A percentile compares a stretch with the other conserved stretches of the same genome.
Conservation (phyloP, 2,797 vertebrate genomes). For the Sarcophilus harrisii region DNA sequence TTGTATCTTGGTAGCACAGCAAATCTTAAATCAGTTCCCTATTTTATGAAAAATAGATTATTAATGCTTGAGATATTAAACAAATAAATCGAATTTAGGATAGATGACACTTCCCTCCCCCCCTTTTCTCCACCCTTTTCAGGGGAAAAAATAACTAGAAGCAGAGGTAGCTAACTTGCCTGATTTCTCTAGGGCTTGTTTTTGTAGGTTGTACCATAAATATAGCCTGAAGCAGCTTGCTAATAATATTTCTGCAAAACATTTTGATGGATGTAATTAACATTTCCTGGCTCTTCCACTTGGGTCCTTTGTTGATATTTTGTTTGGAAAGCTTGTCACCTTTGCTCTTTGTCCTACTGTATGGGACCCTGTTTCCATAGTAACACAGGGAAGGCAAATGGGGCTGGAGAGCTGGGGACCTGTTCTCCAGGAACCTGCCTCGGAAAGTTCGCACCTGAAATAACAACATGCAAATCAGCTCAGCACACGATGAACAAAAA, state of each 20-base stretch:
- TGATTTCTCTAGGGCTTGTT: slow-evolving; percentile 40
- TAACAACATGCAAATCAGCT: slow-evolving; percentile 72
- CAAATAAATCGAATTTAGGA: slow-evolving; percentile 32
- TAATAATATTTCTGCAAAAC: slow-evolving; percentile 17
- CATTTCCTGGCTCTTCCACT: slow-evolving; percentile 53
- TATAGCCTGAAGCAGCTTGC: background rate
- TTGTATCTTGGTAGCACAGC: background rate
- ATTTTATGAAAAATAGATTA: slow-evolving; percentile 35
- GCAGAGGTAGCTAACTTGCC: slow-evolving; percentile 24
- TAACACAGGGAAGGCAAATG: slow-evolving; percentile 34
- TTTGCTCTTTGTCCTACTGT: slow-evolving; percentile 61
- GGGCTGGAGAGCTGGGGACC: slow-evolving; percentile 48
- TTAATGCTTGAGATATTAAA: slow-evolving; percentile 7
- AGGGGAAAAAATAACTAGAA: slow-evolving; percentile 29
- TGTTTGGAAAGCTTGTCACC: slow-evolving; percentile 29
- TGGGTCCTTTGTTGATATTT: slow-evolving; percentile 58
- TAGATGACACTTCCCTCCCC: background rate
- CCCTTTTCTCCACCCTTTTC: slow-evolving; percentile 15
- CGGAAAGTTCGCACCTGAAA: slow-evolving; percentile 79
- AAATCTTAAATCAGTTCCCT: slow-evolving; percentile 26
- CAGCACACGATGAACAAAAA: slow-evolving; percentile 67
- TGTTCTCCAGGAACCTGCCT: slow-evolving; percentile 43
- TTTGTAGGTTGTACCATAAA: slow-evolving; percentile 34
- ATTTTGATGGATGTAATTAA: slow-evolving; percentile 32
- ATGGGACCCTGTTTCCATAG: slow-evolving; percentile 27